Conservation (phyloP, 1,140 invertebrate genomes). For the Brachionus rotundiformis region DNA sequence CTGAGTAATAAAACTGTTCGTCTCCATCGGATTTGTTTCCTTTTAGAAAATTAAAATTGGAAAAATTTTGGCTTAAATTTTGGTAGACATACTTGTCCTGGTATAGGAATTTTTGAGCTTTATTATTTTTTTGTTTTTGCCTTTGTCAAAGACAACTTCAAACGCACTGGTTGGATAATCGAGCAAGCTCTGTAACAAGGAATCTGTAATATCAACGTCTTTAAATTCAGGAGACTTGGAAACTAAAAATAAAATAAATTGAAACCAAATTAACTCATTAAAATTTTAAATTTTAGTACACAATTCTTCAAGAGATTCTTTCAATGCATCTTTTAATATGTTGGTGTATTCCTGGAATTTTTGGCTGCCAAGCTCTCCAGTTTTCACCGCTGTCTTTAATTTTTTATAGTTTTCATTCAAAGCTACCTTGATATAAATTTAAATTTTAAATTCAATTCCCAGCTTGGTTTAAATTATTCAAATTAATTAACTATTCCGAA, state of each 20-base stretch:
- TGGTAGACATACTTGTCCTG: not conserved
- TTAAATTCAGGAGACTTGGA: conserved; percentile 22
- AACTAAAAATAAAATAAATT: conserved; percentile 2
- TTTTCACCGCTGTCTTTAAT: not conserved
- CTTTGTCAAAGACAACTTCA: not conserved
- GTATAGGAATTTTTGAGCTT: conserved; percentile 4
- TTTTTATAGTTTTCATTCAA: conserved; percentile 46
- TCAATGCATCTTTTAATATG: conserved; percentile 5
- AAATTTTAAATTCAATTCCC: not conserved
- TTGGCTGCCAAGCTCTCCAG: conserved; percentile 5
- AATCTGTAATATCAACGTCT: conserved; percentile 8
- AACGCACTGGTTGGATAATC: conserved; percentile 22
- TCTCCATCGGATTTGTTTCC: not conserved
- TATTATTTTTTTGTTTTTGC: conserved; percentile 25
- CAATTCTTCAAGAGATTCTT: conserved; percentile 38
- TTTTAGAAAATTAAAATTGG: not conserved
- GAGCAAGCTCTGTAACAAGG: not conserved
- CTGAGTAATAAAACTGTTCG: not conserved
- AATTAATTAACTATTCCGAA: not conserved
- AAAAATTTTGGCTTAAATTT: not conserved
- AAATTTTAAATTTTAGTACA: conserved; percentile 20
- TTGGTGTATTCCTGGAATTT: conserved; percentile 6
- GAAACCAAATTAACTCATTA: not conserved
- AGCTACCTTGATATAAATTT: conserved; percentile 13
- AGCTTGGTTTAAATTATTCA: too few relatives aligned